Base-by-base conservation (phyloP, 1,140 invertebrate genomes). In the Euglossa dilemma region DNA sequence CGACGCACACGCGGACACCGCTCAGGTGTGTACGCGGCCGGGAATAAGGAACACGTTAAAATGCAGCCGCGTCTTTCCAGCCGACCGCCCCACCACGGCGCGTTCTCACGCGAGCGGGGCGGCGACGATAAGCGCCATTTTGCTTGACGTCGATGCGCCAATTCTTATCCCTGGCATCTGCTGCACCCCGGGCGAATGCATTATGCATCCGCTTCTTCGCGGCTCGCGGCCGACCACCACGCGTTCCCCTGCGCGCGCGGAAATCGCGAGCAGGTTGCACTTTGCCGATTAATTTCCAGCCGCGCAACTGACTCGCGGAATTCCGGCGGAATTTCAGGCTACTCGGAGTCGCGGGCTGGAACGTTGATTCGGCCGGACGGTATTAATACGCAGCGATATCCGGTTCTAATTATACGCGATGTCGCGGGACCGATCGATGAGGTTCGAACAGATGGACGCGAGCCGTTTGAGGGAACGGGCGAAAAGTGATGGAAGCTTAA, bases 131-230 rank as follows among this genome's bases (percentile, higher is more conserved):
- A 89, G 81, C 84, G 84, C 84, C 89, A 90, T 91, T 91, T 91
- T 88, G 71, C 80, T 73, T 73, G 82, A 79, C 71, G 70, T 66
- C 84, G 79, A 90, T 85, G 88, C 87, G 73, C 83, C 90, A 90
- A 90, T 91, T 89, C 80, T 86, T 90, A 85, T 87, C 71, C 70
- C 83, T 56, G 63, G 85, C 90, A 91, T 90, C 87, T 89, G 87
- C 88, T 84, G 88, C 85, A 69, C 73, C 75, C 56, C 57, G 69
- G 71, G 66, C 75, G 76, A 54, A 77, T 84, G 64, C 79, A 77
- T 80, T 80, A 83, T 79, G 86, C 84, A 82, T 83, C 72, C 70
- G 63, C 25, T 18, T 56, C 6, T 20, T 52, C 56, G 72, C 76
- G 52, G 64, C 36, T 69, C 54, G 76, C n/a, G 47, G 23, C 52